Evolutionary conservation across 1,140 invertebrate genomes (phyloP).

Genomic region (Panagrolaimus sp.): DNA sequence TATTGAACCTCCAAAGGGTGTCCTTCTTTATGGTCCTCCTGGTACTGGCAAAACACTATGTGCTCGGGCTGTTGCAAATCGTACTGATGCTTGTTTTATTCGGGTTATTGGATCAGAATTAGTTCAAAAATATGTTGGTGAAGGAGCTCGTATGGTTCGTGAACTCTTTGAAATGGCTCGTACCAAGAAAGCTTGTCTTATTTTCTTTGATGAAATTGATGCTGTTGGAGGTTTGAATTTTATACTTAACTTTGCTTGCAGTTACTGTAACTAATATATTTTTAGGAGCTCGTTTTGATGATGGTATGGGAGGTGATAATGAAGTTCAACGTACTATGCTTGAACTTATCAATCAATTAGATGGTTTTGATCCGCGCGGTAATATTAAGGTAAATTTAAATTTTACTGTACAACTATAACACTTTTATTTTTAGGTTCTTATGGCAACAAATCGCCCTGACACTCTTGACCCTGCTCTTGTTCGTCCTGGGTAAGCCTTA

Average conservation of each 20-base stretch:
- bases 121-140: conserved; percentile 97
- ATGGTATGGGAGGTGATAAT: conserved; percentile 94
- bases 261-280: not conserved
- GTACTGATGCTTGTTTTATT: conserved; percentile 99
- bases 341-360: conserved; percentile 95
- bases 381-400: conserved; percentile 79
- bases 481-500: conserved; percentile 98
- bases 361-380: conserved; percentile 96
- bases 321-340: conserved; percentile 99
- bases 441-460: conserved; percentile 99
- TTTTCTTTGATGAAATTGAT: conserved; percentile 99
- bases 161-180: conserved; percentile 99
- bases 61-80: conserved; percentile 90
- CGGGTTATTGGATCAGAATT: conserved; percentile 93
- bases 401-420: not conserved
- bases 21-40: conserved; percentile 92
- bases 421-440: conserved; percentile 67
- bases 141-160: conserved; percentile 95
- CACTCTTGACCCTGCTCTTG: conserved; percentile 92
- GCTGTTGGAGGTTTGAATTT: conserved; percentile 78
- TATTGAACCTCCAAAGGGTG: conserved; percentile 98
- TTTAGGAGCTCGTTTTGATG: conserved; percentile 87
- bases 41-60: conserved; percentile 94
- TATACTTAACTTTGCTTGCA: too few relatives aligned
- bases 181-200: conserved; percentile 96